Evolutionary conservation across 1,140 invertebrate genomes (phyloP).

Genomic region (Neotoxoptera formosana): DNA sequence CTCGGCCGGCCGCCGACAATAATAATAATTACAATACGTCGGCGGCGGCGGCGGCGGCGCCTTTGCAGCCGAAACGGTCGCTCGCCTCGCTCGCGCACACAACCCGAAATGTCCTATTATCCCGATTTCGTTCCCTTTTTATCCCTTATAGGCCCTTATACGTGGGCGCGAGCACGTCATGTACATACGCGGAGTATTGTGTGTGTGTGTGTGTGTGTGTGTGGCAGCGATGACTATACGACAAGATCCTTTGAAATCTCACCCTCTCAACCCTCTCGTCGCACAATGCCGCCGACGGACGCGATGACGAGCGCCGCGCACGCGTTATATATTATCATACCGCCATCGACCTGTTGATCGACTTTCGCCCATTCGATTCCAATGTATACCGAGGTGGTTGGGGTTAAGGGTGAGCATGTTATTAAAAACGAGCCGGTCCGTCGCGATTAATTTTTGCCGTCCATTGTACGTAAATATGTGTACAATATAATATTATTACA

Average conservation of each 20-base stretch:
- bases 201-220: too few species aligned
- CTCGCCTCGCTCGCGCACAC: not conserved
- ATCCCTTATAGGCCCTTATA: not conserved
- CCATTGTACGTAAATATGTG: not conserved
- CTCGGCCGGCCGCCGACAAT: not conserved
- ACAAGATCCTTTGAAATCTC: constrained; percentile 54
- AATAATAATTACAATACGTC: constrained; percentile 10
- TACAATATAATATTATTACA: not conserved
- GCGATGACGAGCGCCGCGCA: not conserved
- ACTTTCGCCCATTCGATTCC: not conserved
- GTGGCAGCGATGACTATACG: not conserved
- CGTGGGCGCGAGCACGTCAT: not conserved
- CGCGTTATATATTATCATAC: not conserved
- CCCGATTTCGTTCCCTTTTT: not conserved
- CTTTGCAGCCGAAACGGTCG: not conserved
- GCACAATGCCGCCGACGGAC: not conserved
- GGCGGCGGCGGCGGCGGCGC: not conserved
- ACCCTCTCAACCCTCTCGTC: constrained; percentile 22
- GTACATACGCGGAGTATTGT: not conserved
- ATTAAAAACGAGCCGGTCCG: not conserved
- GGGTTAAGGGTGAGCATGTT: not conserved
- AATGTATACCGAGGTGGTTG: not conserved
- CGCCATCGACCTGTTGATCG: not conserved
- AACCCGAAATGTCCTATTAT: constrained; percentile 15
- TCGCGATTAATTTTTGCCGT: not conserved